Evolutionary conservation across 2,113 vertebrate species (phyloP), one percentile per base, ranked within the genome.

Genomic region (Condylura cristata): DNA sequence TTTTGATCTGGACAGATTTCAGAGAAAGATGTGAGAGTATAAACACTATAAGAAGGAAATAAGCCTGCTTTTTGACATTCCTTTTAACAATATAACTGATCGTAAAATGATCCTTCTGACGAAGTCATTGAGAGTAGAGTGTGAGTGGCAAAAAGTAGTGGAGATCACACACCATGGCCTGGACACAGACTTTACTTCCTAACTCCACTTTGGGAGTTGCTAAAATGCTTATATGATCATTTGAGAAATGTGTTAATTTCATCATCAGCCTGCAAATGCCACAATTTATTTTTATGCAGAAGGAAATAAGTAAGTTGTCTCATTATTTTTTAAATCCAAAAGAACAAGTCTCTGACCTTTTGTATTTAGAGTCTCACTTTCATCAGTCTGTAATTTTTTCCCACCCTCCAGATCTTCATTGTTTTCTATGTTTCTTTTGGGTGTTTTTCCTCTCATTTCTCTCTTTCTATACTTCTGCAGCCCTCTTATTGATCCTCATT

Each of bases 401-500:
- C 28, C 34, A 32, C 14, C 39, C 39, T 71, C 63, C 7, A 58
- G 3, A 34, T 37, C 1, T 93, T 86, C 75, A 66, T 66, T 2
- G 1, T 44, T 44, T 92, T 95, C 90, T 48, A 60, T 5, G 37
- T 58, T 95, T 82, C 4, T 74, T 94, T 88, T 3, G 11, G 11
- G 51, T n/a, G 68, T 56, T 44, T 46, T 46, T 16, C 2, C 32
- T 13, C 9, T 10, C 53, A 11, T 92, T 93, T 93, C 13, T 60
- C 41, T 76, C 53, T 70, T 78, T 88, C 13, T 85, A 34, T 75
- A 84, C 18, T 96, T 39, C 37, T 83, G 70, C 39, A 48, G 51
- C 2, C 20, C 8, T 61, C n/a, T 37, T 83, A 95, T 86, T 92
- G 85, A 92, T 95, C 37, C 63, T 92, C 39, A 74, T 46, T 44